These are phyloP conservation scores for Brachionus koreanus DNA, from an alignment of 1,140 invertebrate genomes.

Conservation along the genomic window DNA sequence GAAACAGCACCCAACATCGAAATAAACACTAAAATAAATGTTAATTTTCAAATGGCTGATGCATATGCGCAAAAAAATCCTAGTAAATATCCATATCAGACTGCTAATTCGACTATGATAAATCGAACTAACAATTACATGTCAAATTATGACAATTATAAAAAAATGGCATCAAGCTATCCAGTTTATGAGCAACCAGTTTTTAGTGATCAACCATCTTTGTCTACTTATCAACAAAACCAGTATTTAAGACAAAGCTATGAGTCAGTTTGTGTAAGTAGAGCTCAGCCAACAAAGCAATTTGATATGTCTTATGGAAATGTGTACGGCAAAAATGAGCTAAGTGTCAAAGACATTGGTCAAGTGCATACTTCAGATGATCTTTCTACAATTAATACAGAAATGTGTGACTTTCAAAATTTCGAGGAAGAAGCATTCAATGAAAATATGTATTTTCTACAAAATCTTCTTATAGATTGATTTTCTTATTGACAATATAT, in stretches of 20 bases:
- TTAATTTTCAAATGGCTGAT: not conserved
- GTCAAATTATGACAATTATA: not conserved
- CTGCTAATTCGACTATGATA: not conserved
- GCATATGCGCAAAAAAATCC: not conserved
- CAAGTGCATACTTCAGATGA: too few relatives aligned
- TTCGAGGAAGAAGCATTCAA: conserved; percentile 10
- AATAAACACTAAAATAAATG: conserved; percentile 12
- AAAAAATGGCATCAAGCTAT: too few relatives aligned
- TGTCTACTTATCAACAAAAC: too few relatives aligned
- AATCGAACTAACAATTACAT: too few relatives aligned
- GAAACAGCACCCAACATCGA: not conserved
- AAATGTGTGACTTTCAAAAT: not conserved
- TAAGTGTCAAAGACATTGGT: not conserved
- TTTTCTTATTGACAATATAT: not conserved
- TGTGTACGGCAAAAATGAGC: too few relatives aligned
- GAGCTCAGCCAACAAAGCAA: not conserved
- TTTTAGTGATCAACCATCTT: too few relatives aligned
- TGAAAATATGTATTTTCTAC: not conserved
- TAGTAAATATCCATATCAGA: not conserved
- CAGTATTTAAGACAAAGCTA: too few relatives aligned
- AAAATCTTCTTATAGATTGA: conserved; percentile 23
- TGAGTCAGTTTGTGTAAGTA: not conserved
- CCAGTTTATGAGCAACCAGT: too few relatives aligned
- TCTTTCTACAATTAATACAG: too few relatives aligned
- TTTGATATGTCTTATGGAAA: not conserved